Percentiles rank a stretch among this genome's conserved stretches.
These are phyloP conservation scores for Promerops cafer DNA, from an alignment of 2,113 vertebrate genomes.

Conservation along the genomic window DNA sequence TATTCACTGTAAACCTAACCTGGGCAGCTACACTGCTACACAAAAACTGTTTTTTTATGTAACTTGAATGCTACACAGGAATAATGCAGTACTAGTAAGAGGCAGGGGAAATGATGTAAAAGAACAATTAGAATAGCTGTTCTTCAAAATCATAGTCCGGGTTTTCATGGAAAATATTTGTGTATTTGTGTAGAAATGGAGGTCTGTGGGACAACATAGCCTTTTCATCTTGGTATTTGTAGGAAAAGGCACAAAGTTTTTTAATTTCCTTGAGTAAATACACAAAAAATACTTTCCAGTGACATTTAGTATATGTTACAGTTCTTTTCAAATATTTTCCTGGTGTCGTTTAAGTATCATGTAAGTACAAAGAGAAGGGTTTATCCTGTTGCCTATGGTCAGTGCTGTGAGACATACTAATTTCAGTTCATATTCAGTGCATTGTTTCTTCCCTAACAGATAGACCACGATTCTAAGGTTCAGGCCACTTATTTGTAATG, in stretches of 20 bases:
- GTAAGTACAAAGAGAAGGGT: not conserved
- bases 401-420: not conserved
- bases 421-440: not conserved
- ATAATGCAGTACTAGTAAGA: not conserved
- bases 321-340: not conserved
- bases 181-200: not conserved
- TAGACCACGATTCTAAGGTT: not conserved
- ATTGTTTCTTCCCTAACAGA: not conserved
- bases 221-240: not conserved
- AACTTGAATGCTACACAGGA: not conserved
- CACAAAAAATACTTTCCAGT: not conserved
- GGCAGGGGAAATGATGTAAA: not conserved
- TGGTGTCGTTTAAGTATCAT: not conserved
- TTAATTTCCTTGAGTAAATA: not conserved
- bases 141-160: not conserved
- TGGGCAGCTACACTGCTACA: not conserved
- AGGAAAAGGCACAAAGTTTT: not conserved
- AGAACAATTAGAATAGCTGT: not conserved
- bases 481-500: not conserved
- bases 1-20: not conserved
- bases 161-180: not conserved
- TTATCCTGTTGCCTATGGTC: not conserved
- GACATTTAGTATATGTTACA: not conserved
- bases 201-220: not conserved
- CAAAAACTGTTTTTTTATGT: not conserved